These are phyloP conservation scores for Lynx canadensis DNA, from an alignment of 2,113 vertebrate species.

Conservation along the genomic window DNA sequence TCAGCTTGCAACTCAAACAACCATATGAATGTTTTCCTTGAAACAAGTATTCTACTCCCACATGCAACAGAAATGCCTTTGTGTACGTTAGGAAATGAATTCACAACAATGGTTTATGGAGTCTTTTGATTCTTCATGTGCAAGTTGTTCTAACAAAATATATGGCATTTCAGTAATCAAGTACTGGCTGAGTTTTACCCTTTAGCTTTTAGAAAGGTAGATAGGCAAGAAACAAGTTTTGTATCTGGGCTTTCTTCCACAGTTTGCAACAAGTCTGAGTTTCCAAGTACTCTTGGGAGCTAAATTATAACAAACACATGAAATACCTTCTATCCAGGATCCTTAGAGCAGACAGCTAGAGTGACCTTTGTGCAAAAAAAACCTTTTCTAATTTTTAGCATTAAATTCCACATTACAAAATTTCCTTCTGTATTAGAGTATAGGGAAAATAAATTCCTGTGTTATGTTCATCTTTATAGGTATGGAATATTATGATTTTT, in stretches of 20 bases:
- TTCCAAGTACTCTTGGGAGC: neutral
- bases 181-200: neutral
- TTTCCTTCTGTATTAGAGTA: neutral
- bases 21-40: neutral
- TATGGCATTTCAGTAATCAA: neutral
- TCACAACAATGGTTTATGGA: neutral
- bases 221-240: neutral
- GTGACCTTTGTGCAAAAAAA: neutral
- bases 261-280: neutral
- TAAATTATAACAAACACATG: neutral
- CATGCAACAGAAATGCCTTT: neutral
- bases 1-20: neutral
- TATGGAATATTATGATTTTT: neutral
- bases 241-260: neutral
- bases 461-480: neutral
- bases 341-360: neutral
- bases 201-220: neutral
- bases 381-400: slow-evolving; percentile 9
- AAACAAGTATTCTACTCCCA: neutral
- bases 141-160: neutral
- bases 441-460: neutral
- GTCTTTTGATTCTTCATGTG: neutral
- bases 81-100: neutral
- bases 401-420: neutral
- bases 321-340: neutral